These are phyloP conservation scores for Nymphalis c-album DNA, from an alignment of 2,888 invertebrate genomes.

Conservation along the genomic window DNA sequence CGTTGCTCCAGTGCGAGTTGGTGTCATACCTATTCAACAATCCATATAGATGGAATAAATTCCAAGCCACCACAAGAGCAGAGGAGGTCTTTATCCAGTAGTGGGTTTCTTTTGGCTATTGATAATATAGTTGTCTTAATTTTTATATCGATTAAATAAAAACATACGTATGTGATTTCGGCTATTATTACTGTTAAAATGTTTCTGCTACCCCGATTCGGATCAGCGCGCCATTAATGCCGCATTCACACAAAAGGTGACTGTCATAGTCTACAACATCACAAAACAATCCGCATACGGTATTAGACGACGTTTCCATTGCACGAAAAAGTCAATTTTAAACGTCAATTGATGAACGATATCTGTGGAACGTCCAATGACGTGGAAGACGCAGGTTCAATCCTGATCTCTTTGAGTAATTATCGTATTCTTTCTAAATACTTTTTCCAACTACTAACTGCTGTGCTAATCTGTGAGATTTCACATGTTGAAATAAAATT, in stretches of 20 bases:
- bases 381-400: too few relatives aligned
- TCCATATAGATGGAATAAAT: background rate
- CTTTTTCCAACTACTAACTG: too few relatives aligned
- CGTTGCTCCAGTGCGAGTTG: too few relatives aligned
- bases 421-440: too few relatives aligned
- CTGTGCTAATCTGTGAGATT: too few relatives aligned
- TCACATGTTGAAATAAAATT: too few relatives aligned
- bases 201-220: slow-evolving; percentile 19
- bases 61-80: background rate
- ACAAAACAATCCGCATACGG: slow-evolving; percentile 39
- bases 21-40: background rate
- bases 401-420: too few relatives aligned
- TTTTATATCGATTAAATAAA: background rate
- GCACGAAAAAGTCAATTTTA: background rate
- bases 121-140: too few relatives aligned
- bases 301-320: slow-evolving; percentile 29
- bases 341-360: too few relatives aligned
- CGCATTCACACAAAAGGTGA: slow-evolving; percentile 37
- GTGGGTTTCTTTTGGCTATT: background rate
- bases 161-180: background rate
- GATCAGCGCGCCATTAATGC: slow-evolving; percentile 33
- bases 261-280: slow-evolving; percentile 39
- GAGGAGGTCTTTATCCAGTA: background rate
- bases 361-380: too few relatives aligned
- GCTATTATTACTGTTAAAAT: background rate